These are phyloP conservation scores for Dryobotodes eremita DNA, from an alignment of 2,888 invertebrate genomes.

Conservation along the genomic window DNA sequence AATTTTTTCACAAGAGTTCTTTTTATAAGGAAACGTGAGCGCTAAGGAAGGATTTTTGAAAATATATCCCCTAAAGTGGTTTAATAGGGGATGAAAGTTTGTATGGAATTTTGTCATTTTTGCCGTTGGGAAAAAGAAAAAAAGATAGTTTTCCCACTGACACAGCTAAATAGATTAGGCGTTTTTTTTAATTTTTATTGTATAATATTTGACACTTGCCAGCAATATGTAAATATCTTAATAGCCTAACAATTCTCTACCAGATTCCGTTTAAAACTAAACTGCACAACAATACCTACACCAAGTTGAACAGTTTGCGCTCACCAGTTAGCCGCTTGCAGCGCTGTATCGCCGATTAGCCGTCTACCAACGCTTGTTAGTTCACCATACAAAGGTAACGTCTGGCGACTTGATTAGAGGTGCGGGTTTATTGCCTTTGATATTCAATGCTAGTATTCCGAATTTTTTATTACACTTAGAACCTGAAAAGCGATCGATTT, in stretches of 20 bases:
- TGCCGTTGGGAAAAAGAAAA: too few relatives aligned
- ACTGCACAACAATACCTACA: constrained; percentile 8
- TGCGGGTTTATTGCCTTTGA: constrained; percentile 1
- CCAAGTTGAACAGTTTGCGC: constrained; percentile 36
- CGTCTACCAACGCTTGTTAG: constrained; percentile 18
- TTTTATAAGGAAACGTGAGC: background rate
- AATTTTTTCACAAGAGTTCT: background rate
- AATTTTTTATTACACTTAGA: background rate
- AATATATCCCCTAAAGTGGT: background rate
- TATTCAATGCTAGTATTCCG: background rate
- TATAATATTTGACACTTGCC: background rate
- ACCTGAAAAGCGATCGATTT: background rate
- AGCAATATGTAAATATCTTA: background rate
- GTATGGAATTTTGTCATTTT: too few relatives aligned
- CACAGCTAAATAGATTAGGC: background rate
- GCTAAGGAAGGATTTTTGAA: background rate
- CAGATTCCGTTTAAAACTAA: constrained; percentile 15
- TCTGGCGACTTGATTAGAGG: constrained; percentile 40
- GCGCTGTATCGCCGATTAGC: constrained; percentile 33
- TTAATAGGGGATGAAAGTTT: too few relatives aligned
- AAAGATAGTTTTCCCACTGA: background rate
- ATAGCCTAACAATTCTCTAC: background rate
- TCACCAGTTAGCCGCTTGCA: constrained; percentile 36
- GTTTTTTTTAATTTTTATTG: too few relatives aligned
- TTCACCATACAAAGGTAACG: constrained; percentile 29